These are phyloP conservation scores for Cinclus cinclus DNA, from an alignment of 2,113 vertebrate species.

Conservation along the genomic window DNA sequence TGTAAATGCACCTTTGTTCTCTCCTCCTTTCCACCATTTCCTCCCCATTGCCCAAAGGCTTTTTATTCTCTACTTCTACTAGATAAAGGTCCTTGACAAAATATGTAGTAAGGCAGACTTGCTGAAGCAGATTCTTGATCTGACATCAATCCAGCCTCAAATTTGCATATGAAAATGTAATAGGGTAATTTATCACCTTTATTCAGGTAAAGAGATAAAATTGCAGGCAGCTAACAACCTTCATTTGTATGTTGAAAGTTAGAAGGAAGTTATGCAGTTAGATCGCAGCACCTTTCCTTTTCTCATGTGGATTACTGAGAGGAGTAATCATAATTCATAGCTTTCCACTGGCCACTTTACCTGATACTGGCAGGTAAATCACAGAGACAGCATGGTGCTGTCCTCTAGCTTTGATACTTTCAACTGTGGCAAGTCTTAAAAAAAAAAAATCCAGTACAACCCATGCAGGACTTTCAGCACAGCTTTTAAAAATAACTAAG, in stretches of 20 bases:
- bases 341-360: background rate
- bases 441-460: background rate
- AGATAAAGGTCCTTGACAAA: background rate
- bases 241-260: background rate
- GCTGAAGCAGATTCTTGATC: background rate
- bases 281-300: background rate
- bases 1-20: background rate
- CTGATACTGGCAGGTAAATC: background rate
- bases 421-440: background rate
- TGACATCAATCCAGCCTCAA: slow-evolving; percentile 19
- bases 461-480: background rate
- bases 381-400: background rate
- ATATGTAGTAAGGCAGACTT: background rate
- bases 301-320: background rate
- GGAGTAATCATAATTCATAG: background rate
- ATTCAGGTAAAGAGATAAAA: slow-evolving; percentile 12
- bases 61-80: background rate
- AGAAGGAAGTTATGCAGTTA: background rate
- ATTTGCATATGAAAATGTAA: slow-evolving; percentile 25
- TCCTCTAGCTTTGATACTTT: background rate
- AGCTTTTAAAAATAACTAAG: slow-evolving; percentile 11
- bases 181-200: slow-evolving; percentile 33
- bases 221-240: background rate
- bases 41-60: background rate
- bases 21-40: background rate